phyloP scores from a whole-genome alignment of 2,113 vertebrate genomes.

The Formicarius rufipectus region DNA sequence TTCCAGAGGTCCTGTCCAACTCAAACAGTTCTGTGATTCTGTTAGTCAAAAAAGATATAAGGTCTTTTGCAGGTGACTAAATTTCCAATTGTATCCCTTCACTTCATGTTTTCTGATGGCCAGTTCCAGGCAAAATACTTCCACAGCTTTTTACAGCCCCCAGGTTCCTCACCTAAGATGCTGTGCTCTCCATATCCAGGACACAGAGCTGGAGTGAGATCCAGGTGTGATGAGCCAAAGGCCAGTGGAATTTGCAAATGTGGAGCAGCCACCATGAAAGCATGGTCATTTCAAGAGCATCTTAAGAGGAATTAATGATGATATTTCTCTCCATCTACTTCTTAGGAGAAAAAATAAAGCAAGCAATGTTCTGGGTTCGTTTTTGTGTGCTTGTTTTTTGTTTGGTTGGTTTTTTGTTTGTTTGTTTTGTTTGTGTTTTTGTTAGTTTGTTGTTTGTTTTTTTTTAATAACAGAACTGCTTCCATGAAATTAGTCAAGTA shows the following conservation, averaged over 20 bases:
- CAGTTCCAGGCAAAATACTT: background rate
- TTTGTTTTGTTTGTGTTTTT: too few species aligned
- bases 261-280: background rate
- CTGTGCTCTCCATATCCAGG: background rate
- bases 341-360: background rate
- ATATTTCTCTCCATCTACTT: background rate
- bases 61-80: background rate
- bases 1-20: background rate
- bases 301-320: background rate
- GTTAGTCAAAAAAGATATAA: background rate
- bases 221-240: background rate
- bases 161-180: background rate
- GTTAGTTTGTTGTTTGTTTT: background rate
- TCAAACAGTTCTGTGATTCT: background rate
- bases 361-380: background rate
- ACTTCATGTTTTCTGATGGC: background rate
- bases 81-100: background rate
- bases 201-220: background rate
- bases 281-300: background rate
- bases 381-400: background rate
- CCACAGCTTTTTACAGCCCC: background rate
- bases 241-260: background rate
- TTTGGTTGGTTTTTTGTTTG: background rate
- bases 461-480: background rate
- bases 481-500: background rate